Evolutionary conservation across 2,113 vertebrate species (phyloP).

Genomic region (Nothocercus nigrocapillus): DNA sequence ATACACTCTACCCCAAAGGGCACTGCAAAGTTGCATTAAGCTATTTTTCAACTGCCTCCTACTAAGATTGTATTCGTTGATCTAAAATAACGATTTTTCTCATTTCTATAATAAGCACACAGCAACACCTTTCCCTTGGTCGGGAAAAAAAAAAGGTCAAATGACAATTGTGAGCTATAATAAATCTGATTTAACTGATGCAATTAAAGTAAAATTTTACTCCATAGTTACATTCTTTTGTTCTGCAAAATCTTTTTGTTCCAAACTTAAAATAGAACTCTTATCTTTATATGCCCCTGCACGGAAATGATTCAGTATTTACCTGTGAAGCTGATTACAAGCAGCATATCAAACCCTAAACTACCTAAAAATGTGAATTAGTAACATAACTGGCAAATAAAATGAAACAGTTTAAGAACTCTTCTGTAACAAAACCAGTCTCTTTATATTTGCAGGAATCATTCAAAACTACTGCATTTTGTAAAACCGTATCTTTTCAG

Average conservation of each 20-base stretch:
- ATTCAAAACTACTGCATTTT: background rate
- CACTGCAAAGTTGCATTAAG: background rate
- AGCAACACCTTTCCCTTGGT: background rate
- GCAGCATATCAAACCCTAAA: slow-evolving; percentile 46
- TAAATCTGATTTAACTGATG: background rate
- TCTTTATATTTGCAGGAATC: background rate
- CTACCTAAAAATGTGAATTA: slow-evolving; percentile 42
- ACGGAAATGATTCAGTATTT: slow-evolving; percentile 23
- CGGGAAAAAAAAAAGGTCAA: background rate
- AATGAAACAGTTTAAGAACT: background rate
- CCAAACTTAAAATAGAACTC: background rate
- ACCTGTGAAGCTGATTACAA: slow-evolving; percentile 52
- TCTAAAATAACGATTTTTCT: background rate
- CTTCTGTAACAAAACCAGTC: slow-evolving; percentile 29
- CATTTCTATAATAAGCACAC: background rate
- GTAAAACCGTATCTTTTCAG: fast-evolving
- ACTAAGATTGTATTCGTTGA: background rate
- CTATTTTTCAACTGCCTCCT: background rate
- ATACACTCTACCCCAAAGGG: background rate
- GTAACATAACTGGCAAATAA: background rate
- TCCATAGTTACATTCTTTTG: background rate
- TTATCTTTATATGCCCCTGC: background rate
- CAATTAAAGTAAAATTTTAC: background rate
- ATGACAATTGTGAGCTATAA: background rate
- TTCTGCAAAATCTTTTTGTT: background rate